A percentile compares a stretch with the other conserved stretches of the same genome.
Evolutionary conservation across 2,113 vertebrate genomes (phyloP).

Genomic region (Eonycteris spelaea): DNA sequence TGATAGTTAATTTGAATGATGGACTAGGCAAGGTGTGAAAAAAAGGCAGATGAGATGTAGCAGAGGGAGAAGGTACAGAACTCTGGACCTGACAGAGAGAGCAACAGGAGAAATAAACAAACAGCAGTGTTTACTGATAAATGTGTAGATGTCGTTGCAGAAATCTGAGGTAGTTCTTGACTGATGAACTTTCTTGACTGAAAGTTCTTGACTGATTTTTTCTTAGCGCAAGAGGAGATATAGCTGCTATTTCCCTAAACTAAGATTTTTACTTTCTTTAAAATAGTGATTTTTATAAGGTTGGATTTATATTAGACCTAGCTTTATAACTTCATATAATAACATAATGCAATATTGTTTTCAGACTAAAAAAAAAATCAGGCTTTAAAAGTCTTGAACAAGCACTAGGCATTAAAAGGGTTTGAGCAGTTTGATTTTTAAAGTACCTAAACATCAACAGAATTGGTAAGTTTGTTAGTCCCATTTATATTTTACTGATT

Average conservation of each 20-base stretch:
- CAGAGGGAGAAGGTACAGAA: fast-evolving
- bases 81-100: background rate
- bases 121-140: background rate
- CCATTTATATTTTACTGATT: slow-evolving; percentile 57
- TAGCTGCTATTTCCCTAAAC: background rate
- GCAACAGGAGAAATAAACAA: background rate
- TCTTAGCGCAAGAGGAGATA: background rate
- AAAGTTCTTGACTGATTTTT: background rate
- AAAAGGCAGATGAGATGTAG: fast-evolving
- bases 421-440: slow-evolving; percentile 59
- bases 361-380: background rate
- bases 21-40: background rate
- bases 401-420: slow-evolving; percentile 32
- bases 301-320: background rate
- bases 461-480: slow-evolving; percentile 48
- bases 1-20: background rate
- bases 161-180: background rate
- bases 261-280: background rate
- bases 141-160: background rate
- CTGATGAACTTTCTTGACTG: too few relatives aligned
- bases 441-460: slow-evolving; percentile 8
- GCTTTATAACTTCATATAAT: background rate
- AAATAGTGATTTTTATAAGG: background rate
- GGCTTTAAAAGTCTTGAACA: background rate
- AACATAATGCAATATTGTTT: background rate